Conservation (phyloP, 1,140 invertebrate genomes). For the Akabosia matsudoensis region DNA sequence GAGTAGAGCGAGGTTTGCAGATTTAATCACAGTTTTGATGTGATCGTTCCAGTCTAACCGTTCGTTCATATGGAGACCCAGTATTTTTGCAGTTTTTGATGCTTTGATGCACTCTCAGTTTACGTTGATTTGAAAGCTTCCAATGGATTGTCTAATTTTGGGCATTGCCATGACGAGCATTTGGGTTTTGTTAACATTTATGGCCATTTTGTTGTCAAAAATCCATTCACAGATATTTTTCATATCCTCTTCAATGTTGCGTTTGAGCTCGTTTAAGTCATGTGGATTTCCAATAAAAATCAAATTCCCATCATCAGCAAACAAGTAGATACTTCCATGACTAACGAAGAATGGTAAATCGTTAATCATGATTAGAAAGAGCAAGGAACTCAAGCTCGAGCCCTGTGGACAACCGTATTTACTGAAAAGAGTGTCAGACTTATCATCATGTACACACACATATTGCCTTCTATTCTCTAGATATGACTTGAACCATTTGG, state of each 20-base stretch:
- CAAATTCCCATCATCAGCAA: neutral
- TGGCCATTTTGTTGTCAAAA: neutral
- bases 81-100: neutral
- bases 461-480: neutral
- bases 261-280: neutral
- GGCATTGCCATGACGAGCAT: neutral
- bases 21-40: constrained; percentile 14
- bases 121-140: neutral
- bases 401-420: neutral
- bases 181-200: constrained; percentile 25
- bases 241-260: neutral
- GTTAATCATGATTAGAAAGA: constrained; percentile 8
- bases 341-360: neutral
- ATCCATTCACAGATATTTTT: constrained; percentile 12
- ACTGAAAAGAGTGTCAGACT: neutral
- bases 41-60: neutral
- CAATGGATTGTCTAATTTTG: neutral
- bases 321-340: neutral
- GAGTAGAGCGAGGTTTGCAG: neutral
- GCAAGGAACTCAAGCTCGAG: neutral
- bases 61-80: constrained; percentile 9
- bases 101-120: neutral
- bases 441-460: neutral
- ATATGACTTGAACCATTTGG: neutral
- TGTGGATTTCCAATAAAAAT: neutral